phyloP scores from a whole-genome alignment of 2,113 vertebrate species.

The Leptobrachium ailaonicum region DNA sequence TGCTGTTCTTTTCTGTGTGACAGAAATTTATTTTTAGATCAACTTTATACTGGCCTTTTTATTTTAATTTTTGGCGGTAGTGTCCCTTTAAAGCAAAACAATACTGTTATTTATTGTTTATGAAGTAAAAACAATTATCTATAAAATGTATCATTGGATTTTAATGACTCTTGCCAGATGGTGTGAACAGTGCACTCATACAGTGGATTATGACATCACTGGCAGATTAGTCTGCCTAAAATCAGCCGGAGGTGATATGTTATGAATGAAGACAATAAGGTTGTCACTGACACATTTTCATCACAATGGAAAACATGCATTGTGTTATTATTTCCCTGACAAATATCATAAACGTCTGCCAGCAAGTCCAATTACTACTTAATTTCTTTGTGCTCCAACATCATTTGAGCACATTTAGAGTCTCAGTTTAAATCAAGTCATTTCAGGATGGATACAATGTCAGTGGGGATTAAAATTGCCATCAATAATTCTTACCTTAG shows the following conservation, averaged over 20 bases:
- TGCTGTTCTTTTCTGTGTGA: too few species aligned
- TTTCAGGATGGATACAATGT: too few species aligned
- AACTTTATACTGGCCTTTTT: too few species aligned
- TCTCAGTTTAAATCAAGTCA: too few species aligned
- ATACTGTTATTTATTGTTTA: too few species aligned
- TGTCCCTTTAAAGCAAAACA: too few species aligned
- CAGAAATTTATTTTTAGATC: too few species aligned
- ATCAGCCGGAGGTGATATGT: background rate
- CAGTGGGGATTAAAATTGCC: too few species aligned
- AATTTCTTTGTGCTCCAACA: background rate
- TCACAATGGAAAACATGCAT: background rate
- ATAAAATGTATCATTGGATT: background rate
- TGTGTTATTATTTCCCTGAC: background rate
- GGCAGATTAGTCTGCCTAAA: background rate
- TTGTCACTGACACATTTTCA: background rate
- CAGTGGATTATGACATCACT: slow-evolving; percentile 1
- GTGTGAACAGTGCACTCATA: background rate
- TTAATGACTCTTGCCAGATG: background rate
- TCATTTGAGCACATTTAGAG: background rate
- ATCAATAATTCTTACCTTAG: too few species aligned
- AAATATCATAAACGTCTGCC: background rate
- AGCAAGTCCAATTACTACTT: background rate
- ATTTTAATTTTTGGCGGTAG: too few species aligned
- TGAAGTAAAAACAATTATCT: too few species aligned
- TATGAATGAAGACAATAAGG: background rate